Evolutionary conservation across 2,113 vertebrate genomes (phyloP).

Genomic region (Nerophis ophidion): DNA sequence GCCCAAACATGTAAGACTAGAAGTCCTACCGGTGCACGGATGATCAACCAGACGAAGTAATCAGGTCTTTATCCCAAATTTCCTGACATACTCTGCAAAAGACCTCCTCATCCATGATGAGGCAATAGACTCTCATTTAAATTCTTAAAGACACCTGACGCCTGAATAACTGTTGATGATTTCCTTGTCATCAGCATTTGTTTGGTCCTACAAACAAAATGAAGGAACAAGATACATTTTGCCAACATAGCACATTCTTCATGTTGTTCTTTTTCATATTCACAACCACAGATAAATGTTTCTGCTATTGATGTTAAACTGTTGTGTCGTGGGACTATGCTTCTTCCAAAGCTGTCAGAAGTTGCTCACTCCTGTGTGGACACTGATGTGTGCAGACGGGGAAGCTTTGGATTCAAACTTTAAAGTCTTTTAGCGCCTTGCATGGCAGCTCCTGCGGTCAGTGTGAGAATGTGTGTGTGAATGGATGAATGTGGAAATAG

Average conservation of each 20-base stretch:
- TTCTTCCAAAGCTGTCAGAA: slow-evolving; percentile 38
- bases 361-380: slow-evolving; percentile 5
- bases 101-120: background rate
- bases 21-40: slow-evolving; percentile 22
- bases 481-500: too few species aligned
- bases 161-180: background rate
- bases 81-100: background rate
- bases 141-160: too few species aligned
- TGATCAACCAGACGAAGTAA: slow-evolving; percentile 24
- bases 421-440: too few species aligned
- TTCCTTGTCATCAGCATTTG: background rate
- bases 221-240: slow-evolving; percentile 10
- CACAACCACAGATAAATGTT: slow-evolving; percentile 9
- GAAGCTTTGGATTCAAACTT: slow-evolving; percentile 32
- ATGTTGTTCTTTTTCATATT: slow-evolving; percentile 31
- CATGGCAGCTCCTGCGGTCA: too few species aligned
- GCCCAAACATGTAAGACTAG: slow-evolving; percentile 42
- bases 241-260: slow-evolving; percentile 12
- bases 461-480: too few species aligned
- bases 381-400: slow-evolving; percentile 39
- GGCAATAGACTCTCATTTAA: too few species aligned
- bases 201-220: background rate
- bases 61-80: slow-evolving; percentile 10
- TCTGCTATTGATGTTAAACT: slow-evolving; percentile 38
- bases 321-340: slow-evolving; percentile 38